Conservation (phyloP, 2,888 invertebrate genomes). For the Blera fallax region DNA sequence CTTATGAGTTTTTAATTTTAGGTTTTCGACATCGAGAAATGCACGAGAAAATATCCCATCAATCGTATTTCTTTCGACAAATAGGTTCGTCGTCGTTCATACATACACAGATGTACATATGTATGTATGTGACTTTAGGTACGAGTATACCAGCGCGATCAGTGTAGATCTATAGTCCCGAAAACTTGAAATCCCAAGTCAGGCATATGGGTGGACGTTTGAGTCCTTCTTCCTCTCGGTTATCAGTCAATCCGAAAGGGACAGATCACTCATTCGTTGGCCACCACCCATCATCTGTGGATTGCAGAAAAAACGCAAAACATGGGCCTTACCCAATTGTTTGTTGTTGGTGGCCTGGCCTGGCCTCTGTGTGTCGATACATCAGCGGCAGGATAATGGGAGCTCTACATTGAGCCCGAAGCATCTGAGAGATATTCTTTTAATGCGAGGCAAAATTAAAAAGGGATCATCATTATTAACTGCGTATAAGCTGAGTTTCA, state of each 20-base stretch:
- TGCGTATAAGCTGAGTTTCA: conserved; percentile 25
- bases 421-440: conserved; percentile 54
- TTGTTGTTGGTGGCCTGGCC: conserved; percentile 6
- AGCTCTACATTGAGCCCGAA: conserved; percentile 59
- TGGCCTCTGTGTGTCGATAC: conserved; percentile 56
- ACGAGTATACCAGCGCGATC: conserved; percentile 43
- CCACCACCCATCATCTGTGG: conserved; percentile 63
- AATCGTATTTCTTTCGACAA: conserved; percentile 77
- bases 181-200: conserved; percentile 54
- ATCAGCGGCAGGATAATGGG: conserved; percentile 51
- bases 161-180: conserved; percentile 54
- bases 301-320: conserved; percentile 50
- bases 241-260: conserved; percentile 70
- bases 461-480: conserved; percentile 72
- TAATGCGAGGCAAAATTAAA: conserved; percentile 70
- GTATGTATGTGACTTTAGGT: too few relatives aligned
- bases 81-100: conserved; percentile 23
- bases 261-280: conserved; percentile 65
- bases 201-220: conserved; percentile 23
- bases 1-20: conserved; percentile 82
- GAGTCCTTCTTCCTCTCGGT: conserved; percentile 61
- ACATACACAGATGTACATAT: too few relatives aligned
- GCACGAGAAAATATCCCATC: conserved; percentile 76
- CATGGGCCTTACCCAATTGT: conserved; percentile 18
- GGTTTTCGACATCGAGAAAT: conserved; percentile 76